Percentiles rank a stretch among this genome's conserved stretches.
These are phyloP conservation scores for Ctena decussata DNA, from an alignment of 2,888 invertebrate species.

Conservation along the genomic window DNA sequence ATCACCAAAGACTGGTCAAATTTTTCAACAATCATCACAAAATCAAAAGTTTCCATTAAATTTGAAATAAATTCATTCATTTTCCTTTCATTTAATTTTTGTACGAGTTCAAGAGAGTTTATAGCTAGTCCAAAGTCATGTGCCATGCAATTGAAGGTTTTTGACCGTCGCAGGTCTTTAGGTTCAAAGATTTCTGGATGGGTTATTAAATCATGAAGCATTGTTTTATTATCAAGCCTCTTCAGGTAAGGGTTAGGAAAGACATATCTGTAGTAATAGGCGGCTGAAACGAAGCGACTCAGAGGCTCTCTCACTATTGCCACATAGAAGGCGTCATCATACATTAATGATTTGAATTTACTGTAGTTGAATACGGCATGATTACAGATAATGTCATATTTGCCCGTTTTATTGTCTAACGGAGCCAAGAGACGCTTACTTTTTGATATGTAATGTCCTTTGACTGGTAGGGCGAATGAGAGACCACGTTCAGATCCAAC, in stretches of 20 bases:
- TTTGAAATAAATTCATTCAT: constrained; percentile 2
- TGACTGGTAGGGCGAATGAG: neutral
- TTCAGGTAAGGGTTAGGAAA: neutral
- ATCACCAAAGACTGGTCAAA: constrained; percentile 30
- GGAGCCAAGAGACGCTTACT: neutral
- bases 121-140: constrained; percentile 19
- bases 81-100: neutral
- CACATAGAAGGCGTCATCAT: constrained; percentile 16
- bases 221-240: neutral
- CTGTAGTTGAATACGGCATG: constrained; percentile 23
- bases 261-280: constrained; percentile 10
- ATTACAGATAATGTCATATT: constrained; percentile 29
- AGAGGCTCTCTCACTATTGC: constrained; percentile 22
- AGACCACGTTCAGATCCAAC: neutral
- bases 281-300: constrained; percentile 8
- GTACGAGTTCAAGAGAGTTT: neutral
- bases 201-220: constrained; percentile 1
- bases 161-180: neutral
- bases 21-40: constrained; percentile 22
- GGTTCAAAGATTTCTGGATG: constrained; percentile 2
- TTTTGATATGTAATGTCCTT: neutral
- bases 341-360: neutral
- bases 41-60: neutral
- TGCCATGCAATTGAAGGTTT: constrained; percentile 25
- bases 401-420: neutral